Conservation (phyloP, 2,797 vertebrate species). For the Heterohyrax brucei region DNA sequence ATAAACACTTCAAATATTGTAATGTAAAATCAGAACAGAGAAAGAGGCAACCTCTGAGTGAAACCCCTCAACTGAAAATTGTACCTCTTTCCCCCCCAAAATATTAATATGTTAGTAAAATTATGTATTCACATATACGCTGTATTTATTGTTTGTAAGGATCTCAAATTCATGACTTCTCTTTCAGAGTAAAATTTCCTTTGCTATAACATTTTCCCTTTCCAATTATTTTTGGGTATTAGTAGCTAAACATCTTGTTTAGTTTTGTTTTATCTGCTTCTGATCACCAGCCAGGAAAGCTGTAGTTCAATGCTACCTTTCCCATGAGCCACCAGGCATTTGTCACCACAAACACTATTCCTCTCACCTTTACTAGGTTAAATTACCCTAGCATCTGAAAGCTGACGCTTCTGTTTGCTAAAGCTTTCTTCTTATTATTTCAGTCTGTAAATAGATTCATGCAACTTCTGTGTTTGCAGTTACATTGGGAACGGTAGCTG, state of each 20-base stretch:
- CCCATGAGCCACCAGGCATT: not conserved
- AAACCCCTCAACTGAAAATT: conserved; percentile 3
- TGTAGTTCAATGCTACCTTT: not conserved
- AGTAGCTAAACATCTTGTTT: not conserved
- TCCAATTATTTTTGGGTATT: not conserved
- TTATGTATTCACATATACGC: not conserved
- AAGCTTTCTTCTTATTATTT: not conserved
- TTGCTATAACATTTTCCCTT: not conserved
- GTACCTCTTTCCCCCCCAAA: not conserved
- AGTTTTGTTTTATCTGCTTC: not conserved
- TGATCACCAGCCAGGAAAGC: not conserved
- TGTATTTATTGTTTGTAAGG: not conserved
- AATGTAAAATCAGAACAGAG: conserved; percentile 7
- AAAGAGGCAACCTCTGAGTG: not conserved
- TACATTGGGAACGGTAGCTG: not conserved
- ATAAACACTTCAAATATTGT: not conserved
- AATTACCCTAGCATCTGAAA: not conserved
- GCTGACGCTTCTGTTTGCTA: not conserved
- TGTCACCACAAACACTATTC: not conserved
- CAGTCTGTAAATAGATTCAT: not conserved
- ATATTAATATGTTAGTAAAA: not conserved
- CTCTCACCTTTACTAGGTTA: not conserved
- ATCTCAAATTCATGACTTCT: not conserved
- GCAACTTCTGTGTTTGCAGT: not conserved
- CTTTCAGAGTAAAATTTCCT: not conserved